Evolutionary conservation across 2,888 invertebrate species (phyloP).

Genomic region (Sesia apiformis): DNA sequence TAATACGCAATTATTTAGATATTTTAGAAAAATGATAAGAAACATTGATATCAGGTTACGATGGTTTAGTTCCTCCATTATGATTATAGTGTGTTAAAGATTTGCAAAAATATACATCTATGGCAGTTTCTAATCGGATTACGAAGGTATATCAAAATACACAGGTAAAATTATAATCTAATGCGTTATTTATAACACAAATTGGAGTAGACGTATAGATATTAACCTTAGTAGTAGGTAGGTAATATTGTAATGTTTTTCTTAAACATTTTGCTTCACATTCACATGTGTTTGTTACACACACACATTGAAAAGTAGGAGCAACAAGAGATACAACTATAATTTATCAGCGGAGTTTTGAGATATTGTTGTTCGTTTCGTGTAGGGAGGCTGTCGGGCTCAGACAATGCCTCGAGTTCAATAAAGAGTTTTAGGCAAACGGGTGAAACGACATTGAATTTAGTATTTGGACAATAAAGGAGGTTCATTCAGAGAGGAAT

Average conservation of each 20-base stretch:
- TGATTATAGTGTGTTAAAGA: no score
- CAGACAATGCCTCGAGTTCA: constrained; percentile 25
- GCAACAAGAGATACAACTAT: constrained; percentile 5
- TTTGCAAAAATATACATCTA: no score
- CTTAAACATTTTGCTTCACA: constrained; percentile 5
- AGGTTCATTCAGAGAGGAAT: no score
- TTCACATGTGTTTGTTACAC: constrained; percentile 3
- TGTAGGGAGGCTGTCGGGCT: constrained; percentile 34
- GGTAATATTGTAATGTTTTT: constrained; percentile 5
- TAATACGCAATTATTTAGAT: no score
- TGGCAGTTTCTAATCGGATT: no score
- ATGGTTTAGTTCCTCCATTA: no score
- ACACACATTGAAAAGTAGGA: constrained; percentile 5
- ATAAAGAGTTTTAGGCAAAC: constrained; percentile 1
- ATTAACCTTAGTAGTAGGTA: not conserved
- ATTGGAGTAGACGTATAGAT: no score
- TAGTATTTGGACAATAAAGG: constrained; percentile 7
- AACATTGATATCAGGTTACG: no score
- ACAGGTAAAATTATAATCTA: no score
- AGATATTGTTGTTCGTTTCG: not conserved
- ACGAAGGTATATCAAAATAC: no score
- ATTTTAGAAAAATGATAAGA: no score
- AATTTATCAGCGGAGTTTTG: constrained; percentile 1
- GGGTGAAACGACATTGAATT: constrained; percentile 10
- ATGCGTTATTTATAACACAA: no score